These are phyloP conservation scores for Macquaria australasica DNA, from an alignment of 2,113 vertebrate species.

Conservation along the genomic window DNA sequence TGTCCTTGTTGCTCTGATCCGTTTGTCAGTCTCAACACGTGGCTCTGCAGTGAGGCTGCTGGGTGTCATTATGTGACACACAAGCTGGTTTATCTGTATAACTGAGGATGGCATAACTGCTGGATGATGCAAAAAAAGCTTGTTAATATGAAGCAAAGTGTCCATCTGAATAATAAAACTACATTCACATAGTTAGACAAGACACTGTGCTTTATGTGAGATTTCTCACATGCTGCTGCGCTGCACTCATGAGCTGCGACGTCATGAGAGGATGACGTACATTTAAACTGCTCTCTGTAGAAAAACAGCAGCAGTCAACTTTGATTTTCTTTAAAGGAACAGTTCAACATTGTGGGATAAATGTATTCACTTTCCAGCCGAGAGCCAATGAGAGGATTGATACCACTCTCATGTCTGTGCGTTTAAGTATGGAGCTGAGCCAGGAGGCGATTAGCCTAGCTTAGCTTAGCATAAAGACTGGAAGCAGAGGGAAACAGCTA, in stretches of 20 bases:
- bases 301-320: neutral
- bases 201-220: neutral
- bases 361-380: neutral
- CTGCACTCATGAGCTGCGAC: neutral
- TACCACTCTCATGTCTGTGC: too few species aligned
- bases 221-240: neutral
- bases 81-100: neutral
- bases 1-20: slow-evolving; percentile 19
- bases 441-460: too few species aligned
- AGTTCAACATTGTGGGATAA: neutral
- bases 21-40: slow-evolving; percentile 55
- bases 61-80: rapidly evolving
- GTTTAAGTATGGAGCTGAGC: too few species aligned
- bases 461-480: too few species aligned
- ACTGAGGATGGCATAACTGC: rapidly evolving
- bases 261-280: neutral
- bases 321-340: neutral
- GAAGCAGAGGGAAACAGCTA: too few species aligned
- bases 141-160: neutral
- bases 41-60: slow-evolving; percentile 52
- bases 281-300: neutral
- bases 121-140: neutral
- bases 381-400: neutral
- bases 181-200: neutral
- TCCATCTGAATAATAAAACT: neutral